Base-by-base conservation (phyloP, 2,797 vertebrate species). In the Pipistrellus kuhlii region DNA sequence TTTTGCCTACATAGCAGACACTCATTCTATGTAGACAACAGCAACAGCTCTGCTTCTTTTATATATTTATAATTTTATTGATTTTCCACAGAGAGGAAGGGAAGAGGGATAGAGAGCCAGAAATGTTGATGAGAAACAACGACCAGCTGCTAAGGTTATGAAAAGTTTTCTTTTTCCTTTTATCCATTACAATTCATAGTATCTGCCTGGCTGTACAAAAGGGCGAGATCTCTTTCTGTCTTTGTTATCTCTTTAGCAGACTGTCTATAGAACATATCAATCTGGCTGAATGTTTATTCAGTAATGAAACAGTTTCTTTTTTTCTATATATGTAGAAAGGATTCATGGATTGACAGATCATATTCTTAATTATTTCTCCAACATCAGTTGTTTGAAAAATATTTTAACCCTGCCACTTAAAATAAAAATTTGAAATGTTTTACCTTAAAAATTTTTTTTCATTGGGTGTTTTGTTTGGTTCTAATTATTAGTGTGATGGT, bases 321-420 rank as follows among this genome's bases (percentile, higher is more conserved):
- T 30, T 3, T 11, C 68, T 88, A 69, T 2, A 48, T 71, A 48
- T 64, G 48, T 76, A 15, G n/a, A 78, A 8, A 84, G 59, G 35
- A 81, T 64, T 84, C 35, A 84, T 84, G 32, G 72, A 18, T 27
- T 88, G 64, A 73, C 15, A 92, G 59, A 72, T 51, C 91, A 80
- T 78, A 94, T 53, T 85, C 84, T 68, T 64, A 89, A 85, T 92
- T 87, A 59, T 78, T 90, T 93, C 18, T 30, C 32, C n/a, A 83
- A 88, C 3, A 78, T 88, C 38, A 71, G 35, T 64, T 81, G 59
- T 92, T 64, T 85, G 51, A 91, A 90, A 90, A 82, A 77, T 73
- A 80, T 82, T 64, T 82, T 90, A 82, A 8, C 17, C 77, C 38
- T 96, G 21, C 35, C 53, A 81, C n/a, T 25, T 85, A 30, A 90